Evolutionary conservation across 1,140 invertebrate species (phyloP), one percentile per base, ranked within the genome.

Genomic region (Glossosoma conforme): DNA sequence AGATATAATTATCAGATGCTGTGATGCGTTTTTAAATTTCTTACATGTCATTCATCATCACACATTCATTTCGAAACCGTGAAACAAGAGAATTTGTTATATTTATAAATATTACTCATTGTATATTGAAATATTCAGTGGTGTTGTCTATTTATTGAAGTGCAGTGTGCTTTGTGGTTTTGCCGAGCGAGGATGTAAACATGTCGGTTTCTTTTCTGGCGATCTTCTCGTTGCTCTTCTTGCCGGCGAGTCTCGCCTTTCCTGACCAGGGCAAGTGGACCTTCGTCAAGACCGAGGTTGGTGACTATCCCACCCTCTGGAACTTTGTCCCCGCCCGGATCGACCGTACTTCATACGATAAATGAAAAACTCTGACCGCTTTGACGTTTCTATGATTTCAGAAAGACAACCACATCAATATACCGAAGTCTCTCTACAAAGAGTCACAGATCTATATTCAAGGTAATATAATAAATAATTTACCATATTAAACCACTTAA

Each of bases 211-310:
- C 35, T 20, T 25, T 44, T 21, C 13, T 20, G 32, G 14, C 44
- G 13, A 18, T 50, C 3, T 50, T 40, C 19, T 51, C 30, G 25
- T 37, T 62, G 50, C 21, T 46, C 21, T 46, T 53, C n/a, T 33
- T 42, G 10, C 22, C 9, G 22, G 25, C 14, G 20, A 46, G 28
- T 25, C 28, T 13, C 15, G 52, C 59, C 9, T 52, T 67, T 36
- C 65, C 66, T 2, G 66, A 71, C 53, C 62, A 63, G 48, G 68
- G 70, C 24, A 68, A 65, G 62, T 72, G 68, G 67, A 62, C 68
- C 54, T 60, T 62, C 32, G 57, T 60, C 30, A 43, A 69, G 28
- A 64, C 62, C 8, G 46, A 59, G 40, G 67, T 65, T 56, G 59
- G 57, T 54, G n/a, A 38, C 18, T 38, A 11, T 11, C 5, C 6